Percentiles rank a stretch among this genome's conserved stretches.
Evolutionary conservation across 2,113 vertebrate species (phyloP).

Genomic region (Gallinago media): DNA sequence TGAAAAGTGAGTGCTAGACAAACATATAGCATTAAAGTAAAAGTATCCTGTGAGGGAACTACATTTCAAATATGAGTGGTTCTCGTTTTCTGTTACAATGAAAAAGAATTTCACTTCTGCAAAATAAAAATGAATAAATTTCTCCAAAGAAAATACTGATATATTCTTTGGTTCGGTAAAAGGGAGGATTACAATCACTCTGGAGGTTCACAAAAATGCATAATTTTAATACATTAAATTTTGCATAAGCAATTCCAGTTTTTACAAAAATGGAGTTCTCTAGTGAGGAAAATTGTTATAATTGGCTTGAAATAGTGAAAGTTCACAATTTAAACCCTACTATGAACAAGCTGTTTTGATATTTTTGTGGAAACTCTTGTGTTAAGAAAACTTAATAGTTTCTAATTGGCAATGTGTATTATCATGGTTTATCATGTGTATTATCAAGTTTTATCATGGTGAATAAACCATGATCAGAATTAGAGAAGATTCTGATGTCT

Average conservation of each 20-base stretch:
- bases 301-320: background rate
- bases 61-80: background rate
- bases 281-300: background rate
- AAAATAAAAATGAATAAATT: background rate
- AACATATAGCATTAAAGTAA: background rate
- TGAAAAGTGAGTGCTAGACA: background rate
- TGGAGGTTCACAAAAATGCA: background rate
- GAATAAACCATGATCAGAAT: background rate
- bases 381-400: background rate
- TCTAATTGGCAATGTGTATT: background rate
- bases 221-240: background rate
- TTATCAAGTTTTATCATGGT: background rate
- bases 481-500: background rate
- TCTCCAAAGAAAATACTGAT: background rate
- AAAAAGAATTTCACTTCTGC: background rate
- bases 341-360: background rate
- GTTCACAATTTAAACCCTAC: background rate
- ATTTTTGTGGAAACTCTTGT: background rate
- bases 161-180: background rate
- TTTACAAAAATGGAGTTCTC: background rate
- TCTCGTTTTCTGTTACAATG: background rate
- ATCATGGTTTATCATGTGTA: too few species aligned
- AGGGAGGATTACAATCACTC: background rate
- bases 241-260: background rate
- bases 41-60: background rate